Evolutionary conservation across 2,113 vertebrate genomes (phyloP).

Genomic region (Bambusicola thoracicus): DNA sequence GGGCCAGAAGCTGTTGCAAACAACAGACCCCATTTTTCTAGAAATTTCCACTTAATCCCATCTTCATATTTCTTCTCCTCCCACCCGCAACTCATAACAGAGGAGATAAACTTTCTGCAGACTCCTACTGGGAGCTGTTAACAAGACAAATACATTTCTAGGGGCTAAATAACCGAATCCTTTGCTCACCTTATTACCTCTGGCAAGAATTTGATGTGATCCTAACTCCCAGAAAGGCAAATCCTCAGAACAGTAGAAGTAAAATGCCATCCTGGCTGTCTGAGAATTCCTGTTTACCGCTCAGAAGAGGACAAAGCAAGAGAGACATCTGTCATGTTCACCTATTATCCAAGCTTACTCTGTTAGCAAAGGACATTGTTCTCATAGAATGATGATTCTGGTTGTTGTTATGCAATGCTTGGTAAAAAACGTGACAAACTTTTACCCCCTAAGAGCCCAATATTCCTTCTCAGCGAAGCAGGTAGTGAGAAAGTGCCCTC

Average conservation of each 20-base stretch:
- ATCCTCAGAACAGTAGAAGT: not conserved
- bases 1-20: conserved; percentile 76
- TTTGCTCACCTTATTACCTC: not conserved
- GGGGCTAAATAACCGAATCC: not conserved
- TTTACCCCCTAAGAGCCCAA: not conserved
- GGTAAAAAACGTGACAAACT: not conserved
- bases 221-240: not conserved
- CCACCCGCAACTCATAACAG: conserved; percentile 59
- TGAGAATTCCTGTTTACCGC: not conserved
- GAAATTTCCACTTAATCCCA: conserved; percentile 80
- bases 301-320: not conserved
- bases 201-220: not conserved
- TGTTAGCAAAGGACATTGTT: not conserved
- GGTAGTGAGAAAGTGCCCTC: not conserved
- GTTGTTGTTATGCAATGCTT: not conserved
- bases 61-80: conserved; percentile 82
- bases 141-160: not conserved
- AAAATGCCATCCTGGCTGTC: not conserved
- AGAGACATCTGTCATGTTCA: not conserved
- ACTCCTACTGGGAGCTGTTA: not conserved
- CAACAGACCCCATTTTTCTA: conserved; percentile 77
- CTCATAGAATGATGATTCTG: not conserved
- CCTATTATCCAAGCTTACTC: not conserved
- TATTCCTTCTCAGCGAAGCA: not conserved
- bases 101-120: not conserved